Evolutionary conservation across 2,113 vertebrate species (phyloP), one percentile per base, ranked within the genome.

Genomic region (Anoura caudifer): DNA sequence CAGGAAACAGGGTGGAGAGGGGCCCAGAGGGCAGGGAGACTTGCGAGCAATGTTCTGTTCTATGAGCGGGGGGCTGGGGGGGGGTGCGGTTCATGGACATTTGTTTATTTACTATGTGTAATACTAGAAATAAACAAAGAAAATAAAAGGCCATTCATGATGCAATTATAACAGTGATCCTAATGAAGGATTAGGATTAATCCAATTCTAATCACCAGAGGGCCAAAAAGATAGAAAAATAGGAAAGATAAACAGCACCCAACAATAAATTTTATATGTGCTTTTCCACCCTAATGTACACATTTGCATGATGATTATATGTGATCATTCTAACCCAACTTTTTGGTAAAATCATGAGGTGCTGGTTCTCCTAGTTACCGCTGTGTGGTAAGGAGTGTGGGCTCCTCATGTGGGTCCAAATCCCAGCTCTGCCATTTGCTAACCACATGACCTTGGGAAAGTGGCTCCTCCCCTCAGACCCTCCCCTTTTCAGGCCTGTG

Each of bases 141-240:
- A 87, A 76, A 69, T 45, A 82, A 83, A 91, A 96, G 70, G 22
- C 7, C 50, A 45, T 20, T 89, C 36, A 77, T 70, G 52, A 13
- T 79, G 14, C 38, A 86, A 36, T 70, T 89, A 70, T 33, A 82
- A 77, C 19, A 67, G 59, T 59, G 52, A 86, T 61, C 41, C 41
- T 45, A 70, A 91, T 24, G n/a, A 85, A 81, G 36, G 36, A 47
- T 43, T 89, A 70, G 73, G 38, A 77, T 59, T 72, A n/a, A 93
- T 89, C 38, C 43, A 77, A 38, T 45, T 86, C 45, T 75, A 69
- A 90, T 87, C 36, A 79, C 26, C 24, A 28, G n/a, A 85, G 28
- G 15, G 75, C 52, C 65, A 84, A 72, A 94, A 73, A 56, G 59
- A n/a, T 24, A 61, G 24, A 65, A 81, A 67, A 59, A 73, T 28